Evolutionary conservation across 2,113 vertebrate species (phyloP).

Genomic region (Phodopus roborovskii): DNA sequence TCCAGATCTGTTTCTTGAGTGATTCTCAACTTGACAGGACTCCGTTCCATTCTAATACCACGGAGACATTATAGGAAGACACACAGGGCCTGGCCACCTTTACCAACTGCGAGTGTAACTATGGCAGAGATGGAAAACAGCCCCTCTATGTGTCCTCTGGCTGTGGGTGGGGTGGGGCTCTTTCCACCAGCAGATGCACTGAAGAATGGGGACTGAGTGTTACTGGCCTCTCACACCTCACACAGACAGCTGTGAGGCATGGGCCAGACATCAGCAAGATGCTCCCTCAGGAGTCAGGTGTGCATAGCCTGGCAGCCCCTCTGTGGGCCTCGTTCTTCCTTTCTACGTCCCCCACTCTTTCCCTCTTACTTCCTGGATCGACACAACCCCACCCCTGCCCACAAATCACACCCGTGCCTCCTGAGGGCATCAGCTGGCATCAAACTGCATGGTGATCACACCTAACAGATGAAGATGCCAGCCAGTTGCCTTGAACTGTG

Average conservation of each 20-base stretch:
- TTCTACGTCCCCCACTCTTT: not conserved
- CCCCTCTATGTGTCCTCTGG: not conserved
- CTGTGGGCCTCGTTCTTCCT: not conserved
- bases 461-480: not conserved
- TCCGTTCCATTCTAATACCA: not conserved
- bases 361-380: not conserved
- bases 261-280: accelerated
- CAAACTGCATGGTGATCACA: not conserved
- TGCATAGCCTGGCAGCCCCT: not conserved
- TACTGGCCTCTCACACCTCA: not conserved
- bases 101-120: not conserved
- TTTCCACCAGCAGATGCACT: not conserved
- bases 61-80: not conserved
- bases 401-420: not conserved
- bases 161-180: not conserved
- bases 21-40: not conserved
- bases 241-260: not conserved
- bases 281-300: accelerated
- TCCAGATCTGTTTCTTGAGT: not conserved
- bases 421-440: too few species aligned
- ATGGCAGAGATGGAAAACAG: accelerated
- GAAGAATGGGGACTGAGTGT: not conserved
- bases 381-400: not conserved
- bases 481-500: not conserved
- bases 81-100: not conserved